Conservation (phyloP, 2,888 invertebrate species). For the Luperina testacea region DNA sequence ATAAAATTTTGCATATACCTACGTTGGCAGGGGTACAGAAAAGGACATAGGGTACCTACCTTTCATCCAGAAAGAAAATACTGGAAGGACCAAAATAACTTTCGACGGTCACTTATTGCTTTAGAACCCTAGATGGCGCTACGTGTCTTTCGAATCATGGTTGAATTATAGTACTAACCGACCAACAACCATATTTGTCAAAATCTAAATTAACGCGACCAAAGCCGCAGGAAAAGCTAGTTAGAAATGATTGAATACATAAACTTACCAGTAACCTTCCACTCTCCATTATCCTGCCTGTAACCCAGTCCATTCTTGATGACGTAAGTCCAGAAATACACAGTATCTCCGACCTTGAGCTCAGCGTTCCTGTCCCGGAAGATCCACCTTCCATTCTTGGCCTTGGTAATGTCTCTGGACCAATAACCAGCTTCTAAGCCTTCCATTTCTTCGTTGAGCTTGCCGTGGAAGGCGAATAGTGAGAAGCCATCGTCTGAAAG, state of each 20-base stretch:
- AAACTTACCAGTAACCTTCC: slow-evolving; percentile 88
- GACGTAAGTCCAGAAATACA: slow-evolving; percentile 94
- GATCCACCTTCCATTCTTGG: slow-evolving; percentile 92
- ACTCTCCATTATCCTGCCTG: slow-evolving; percentile 91
- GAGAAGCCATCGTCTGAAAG: slow-evolving; percentile 90
- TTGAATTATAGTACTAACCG: too few relatives aligned
- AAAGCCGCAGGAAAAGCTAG: too few relatives aligned
- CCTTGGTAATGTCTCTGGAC: slow-evolving; percentile 91
- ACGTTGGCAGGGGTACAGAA: not conserved
- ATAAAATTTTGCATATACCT: too few relatives aligned
- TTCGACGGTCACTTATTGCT: too few relatives aligned
- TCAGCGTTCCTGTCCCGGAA: slow-evolving; percentile 90
- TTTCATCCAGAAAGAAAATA: too few relatives aligned
- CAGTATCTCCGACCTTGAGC: slow-evolving; percentile 92
- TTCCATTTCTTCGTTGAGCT: slow-evolving; percentile 93
- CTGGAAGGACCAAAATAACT: too few relatives aligned
- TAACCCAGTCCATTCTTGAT: slow-evolving; percentile 93
- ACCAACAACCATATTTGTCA: too few relatives aligned
- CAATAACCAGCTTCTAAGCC: slow-evolving; percentile 92
- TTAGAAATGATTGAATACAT: too few relatives aligned
- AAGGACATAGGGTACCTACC: too few relatives aligned
- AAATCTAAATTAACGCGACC: too few relatives aligned
- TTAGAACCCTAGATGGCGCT: too few relatives aligned
- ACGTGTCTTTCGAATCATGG: too few relatives aligned
- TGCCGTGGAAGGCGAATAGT: slow-evolving; percentile 89